These are phyloP conservation scores for Ypsolopha scabrella DNA, from an alignment of 2,888 invertebrate genomes.

Conservation along the genomic window DNA sequence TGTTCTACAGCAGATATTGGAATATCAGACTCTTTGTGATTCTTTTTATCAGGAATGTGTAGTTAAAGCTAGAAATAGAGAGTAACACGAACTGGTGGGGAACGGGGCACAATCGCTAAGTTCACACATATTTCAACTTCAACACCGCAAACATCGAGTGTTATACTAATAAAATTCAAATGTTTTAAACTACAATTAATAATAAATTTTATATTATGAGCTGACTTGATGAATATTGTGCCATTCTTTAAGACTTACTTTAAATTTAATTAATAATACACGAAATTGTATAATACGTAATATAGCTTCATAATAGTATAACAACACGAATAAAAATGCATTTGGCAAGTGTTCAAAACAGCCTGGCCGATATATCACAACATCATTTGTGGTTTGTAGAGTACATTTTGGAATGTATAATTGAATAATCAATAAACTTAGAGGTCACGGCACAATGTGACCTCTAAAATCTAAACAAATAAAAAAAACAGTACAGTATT, in stretches of 20 bases:
- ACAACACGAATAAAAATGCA: conserved; percentile 22
- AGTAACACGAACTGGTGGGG: conserved; percentile 42
- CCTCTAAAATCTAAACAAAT: conserved; percentile 3
- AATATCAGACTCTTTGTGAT: conserved; percentile 52
- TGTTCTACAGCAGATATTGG: conserved; percentile 60
- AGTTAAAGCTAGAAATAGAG: conserved; percentile 50
- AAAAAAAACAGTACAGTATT: background rate
- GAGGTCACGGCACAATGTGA: conserved; percentile 5
- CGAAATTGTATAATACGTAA: conserved; percentile 2
- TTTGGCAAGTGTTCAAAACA: conserved; percentile 35
- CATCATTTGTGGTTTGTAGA: conserved; percentile 1
- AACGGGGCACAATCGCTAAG: background rate
- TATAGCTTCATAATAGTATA: conserved; percentile 5
- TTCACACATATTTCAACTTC: background rate
- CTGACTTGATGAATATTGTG: conserved; percentile 70
- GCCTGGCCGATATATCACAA: conserved; percentile 17
- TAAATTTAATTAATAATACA: conserved; percentile 2
- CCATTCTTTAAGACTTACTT: conserved; percentile 31
- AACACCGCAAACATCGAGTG: conserved; percentile 2
- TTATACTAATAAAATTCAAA: background rate
- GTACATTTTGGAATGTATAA: conserved; percentile 2
- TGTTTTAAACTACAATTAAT: conserved; percentile 22
- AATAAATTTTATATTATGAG: conserved; percentile 30
- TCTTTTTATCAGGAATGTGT: conserved; percentile 61
- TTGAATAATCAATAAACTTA: background rate